These are phyloP conservation scores for Brachypodius melanocephalos DNA, from an alignment of 2,113 vertebrate species.

Conservation along the genomic window DNA sequence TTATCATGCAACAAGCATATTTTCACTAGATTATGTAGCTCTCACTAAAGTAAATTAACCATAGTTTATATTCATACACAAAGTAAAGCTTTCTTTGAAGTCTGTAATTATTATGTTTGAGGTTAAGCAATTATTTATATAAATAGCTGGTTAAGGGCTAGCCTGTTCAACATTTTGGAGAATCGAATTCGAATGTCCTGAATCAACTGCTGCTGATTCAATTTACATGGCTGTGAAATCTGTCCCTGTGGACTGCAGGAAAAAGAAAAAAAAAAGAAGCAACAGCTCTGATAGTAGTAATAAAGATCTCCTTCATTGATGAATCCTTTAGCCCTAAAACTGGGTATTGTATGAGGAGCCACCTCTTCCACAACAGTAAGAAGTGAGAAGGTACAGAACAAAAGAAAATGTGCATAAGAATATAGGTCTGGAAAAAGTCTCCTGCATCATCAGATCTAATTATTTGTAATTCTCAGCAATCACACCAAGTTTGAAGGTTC, in stretches of 20 bases:
- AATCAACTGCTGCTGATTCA: not conserved
- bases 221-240: not conserved
- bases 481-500: not conserved
- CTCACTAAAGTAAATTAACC: not conserved
- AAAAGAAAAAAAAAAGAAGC: not conserved
- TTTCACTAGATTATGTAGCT: not conserved
- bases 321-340: not conserved
- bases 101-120: not conserved
- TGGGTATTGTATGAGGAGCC: not conserved
- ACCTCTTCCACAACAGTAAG: not conserved
- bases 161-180: not conserved
- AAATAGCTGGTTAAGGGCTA: not conserved
- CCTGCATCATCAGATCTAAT: not conserved
- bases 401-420: not conserved
- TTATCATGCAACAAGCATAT: not conserved
- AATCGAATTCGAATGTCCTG: not conserved
- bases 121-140: not conserved
- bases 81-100: constrained; percentile 2
- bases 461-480: not conserved
- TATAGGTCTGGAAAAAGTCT: not conserved
- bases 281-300: not conserved
- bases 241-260: not conserved
- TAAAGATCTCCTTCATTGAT: not conserved
- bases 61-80: not conserved
- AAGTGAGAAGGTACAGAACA: not conserved